Evolutionary conservation across 2,888 invertebrate genomes (phyloP), one percentile per base, ranked within the genome.

Genomic region (Phrixothrix hirtus): DNA sequence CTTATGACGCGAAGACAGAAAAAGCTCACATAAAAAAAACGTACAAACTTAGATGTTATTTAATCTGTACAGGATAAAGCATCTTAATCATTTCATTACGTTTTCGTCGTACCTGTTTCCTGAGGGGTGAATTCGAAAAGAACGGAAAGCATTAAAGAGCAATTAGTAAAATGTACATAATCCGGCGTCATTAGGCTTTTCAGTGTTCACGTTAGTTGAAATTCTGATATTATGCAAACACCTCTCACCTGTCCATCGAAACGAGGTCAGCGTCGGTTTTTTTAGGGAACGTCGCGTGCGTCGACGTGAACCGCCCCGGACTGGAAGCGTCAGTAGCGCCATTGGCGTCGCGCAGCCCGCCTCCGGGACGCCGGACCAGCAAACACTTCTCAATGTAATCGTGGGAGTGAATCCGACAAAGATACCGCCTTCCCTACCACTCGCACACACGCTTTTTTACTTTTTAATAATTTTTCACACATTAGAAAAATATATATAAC

Each of bases 311-410:
- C 65, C 72, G 72, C 71, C 72, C 74, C 64, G 66, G 67, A 64
- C 61, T 51, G 58, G 56, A 55, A 61, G 60, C 60, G 60, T 60
- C 70, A 62, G 60, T 58, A 61, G 68, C 70, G 72, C 69, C 68
- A 74, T 74, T 74, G 74, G 74, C 73, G 74, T 74, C 73, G 68
- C 60, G 61, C 58, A 72, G 64, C 68, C 72, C 74, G 73, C 72
- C 73, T 71, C 64, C 71, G 63, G 62, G 62, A 57, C 69, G 64
- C 64, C 68, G 59, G 61, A 58, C 64, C 63, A 59, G 64, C 64
- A 61, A 59, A 56, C 52, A 54, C 52, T 55, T 56, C 51, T 61
- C 65, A 59, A 32, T 29, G 34, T 32, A 58, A 58, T 55, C 67
- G 70, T 67, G 71, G 71, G 71, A 64, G 71, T 50, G 70, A 66